phyloP scores from a whole-genome alignment of 2,113 vertebrate genomes.

The Gopherus flavomarginatus region DNA sequence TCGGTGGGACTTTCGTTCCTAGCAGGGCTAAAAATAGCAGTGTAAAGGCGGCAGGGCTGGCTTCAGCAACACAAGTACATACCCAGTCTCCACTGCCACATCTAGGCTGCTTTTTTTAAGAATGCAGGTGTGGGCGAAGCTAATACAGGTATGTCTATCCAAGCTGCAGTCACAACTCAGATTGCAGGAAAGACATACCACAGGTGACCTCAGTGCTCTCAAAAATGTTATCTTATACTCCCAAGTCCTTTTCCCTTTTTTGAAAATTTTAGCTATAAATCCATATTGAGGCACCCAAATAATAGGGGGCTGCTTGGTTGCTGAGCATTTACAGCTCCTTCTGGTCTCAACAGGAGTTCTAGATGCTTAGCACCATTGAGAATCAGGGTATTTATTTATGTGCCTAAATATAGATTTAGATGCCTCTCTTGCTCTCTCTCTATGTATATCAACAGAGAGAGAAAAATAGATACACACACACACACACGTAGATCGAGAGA shows the following conservation, averaged over 20 bases:
- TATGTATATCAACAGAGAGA: neutral
- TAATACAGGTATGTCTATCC: neutral
- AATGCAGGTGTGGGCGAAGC: neutral
- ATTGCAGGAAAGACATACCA: neutral
- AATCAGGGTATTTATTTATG: neutral
- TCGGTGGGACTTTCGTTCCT: neutral
- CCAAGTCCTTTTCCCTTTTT: neutral
- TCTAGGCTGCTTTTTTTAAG: neutral
- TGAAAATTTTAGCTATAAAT: neutral
- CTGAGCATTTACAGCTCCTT: neutral
- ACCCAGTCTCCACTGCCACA: neutral
- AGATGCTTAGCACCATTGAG: neutral
- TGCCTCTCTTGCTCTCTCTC: neutral
- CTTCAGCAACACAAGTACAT: neutral
- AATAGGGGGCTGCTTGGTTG: neutral
- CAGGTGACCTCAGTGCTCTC: neutral
- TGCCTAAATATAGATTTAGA: conserved; percentile 6
- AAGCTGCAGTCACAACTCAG: neutral
- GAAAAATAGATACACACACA: neutral
- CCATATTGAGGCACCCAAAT: neutral
- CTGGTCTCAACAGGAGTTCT: neutral
- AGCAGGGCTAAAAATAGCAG: neutral
- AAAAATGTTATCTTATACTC: neutral
- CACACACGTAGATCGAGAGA: neutral
- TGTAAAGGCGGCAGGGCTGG: neutral